Percentiles rank a stretch among this genome's conserved stretches.
Conservation (phyloP, 2,113 vertebrate genomes). For the Pionites leucogaster region DNA sequence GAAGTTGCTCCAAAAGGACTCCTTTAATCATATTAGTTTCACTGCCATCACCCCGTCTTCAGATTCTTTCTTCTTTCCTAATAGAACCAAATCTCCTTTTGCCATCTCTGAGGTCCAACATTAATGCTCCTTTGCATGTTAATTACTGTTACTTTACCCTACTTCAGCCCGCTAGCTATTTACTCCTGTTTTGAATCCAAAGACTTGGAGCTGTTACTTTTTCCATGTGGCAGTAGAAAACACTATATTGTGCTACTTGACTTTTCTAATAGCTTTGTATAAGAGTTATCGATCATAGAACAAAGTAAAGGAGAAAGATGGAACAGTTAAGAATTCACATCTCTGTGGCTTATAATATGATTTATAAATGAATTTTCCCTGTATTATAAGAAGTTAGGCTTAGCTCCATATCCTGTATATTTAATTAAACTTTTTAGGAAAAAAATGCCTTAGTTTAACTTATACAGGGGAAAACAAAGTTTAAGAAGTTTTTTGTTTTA, state of each 20-base stretch:
- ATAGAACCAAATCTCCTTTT: constrained; percentile 59
- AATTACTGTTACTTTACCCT: constrained; percentile 21
- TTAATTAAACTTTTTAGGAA: not conserved
- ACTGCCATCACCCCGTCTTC: constrained; percentile 35
- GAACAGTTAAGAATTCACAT: not conserved
- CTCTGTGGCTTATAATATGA: not conserved
- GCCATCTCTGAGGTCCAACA: constrained; percentile 46
- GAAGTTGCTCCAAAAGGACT: constrained; percentile 54
- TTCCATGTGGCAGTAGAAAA: not conserved
- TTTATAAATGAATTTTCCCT: not conserved
- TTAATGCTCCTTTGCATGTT: constrained; percentile 57
- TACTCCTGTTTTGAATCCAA: not conserved
- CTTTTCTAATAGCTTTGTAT: not conserved
- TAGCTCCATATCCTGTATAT: not conserved
- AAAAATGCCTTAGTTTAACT: not conserved
- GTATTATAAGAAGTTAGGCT: not conserved
- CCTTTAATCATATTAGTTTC: constrained; percentile 64
- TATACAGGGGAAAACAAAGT: not conserved
- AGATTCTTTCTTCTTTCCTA: constrained; percentile 48
- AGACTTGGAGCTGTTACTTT: not conserved
- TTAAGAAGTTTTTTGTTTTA: not conserved
- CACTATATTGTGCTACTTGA: not conserved
- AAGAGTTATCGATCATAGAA: not conserved
- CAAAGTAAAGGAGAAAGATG: not conserved
- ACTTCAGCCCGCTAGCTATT: not conserved